These are phyloP conservation scores for Liparis tanakae DNA, from an alignment of 2,797 vertebrate genomes.

Conservation along the genomic window DNA sequence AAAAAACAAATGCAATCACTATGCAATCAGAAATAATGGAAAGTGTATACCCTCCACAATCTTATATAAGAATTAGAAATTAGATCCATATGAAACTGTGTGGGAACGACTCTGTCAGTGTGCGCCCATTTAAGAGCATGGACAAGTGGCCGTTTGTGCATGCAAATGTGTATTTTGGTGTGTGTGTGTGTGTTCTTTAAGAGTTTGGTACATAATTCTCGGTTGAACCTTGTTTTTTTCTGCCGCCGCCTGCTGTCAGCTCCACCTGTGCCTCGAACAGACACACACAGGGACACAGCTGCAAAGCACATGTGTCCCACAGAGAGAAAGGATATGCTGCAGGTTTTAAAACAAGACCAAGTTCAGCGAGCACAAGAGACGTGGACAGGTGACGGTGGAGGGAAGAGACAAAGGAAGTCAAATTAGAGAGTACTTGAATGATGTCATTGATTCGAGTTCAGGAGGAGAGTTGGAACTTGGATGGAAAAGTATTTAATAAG, in stretches of 20 bases:
- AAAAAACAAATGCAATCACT: neutral
- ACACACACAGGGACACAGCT: slow-evolving; percentile 47
- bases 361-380: neutral
- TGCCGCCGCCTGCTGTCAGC: slow-evolving; percentile 68
- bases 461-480: slow-evolving; percentile 6
- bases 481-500: neutral
- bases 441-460: slow-evolving; percentile 10
- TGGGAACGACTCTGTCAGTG: slow-evolving; percentile 8
- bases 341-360: slow-evolving; percentile 9
- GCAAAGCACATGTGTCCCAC: slow-evolving; percentile 6
- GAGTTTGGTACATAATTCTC: slow-evolving; percentile 55
- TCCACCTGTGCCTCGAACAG: slow-evolving; percentile 67
- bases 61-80: slow-evolving; percentile 24
- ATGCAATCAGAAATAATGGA: slow-evolving; percentile 6
- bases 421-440: neutral
- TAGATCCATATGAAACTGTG: slow-evolving; percentile 12
- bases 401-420: neutral
- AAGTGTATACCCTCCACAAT: neutral
- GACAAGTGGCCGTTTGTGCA: slow-evolving; percentile 16
- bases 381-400: neutral
- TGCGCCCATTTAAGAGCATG: slow-evolving; percentile 1
- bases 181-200: slow-evolving; percentile 38
- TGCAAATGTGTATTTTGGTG: slow-evolving; percentile 19
- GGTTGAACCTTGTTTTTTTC: slow-evolving; percentile 69
- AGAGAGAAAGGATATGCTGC: slow-evolving; percentile 33